These are phyloP conservation scores for Suncus etruscus DNA, from an alignment of 2,113 vertebrate genomes.

Conservation along the genomic window DNA sequence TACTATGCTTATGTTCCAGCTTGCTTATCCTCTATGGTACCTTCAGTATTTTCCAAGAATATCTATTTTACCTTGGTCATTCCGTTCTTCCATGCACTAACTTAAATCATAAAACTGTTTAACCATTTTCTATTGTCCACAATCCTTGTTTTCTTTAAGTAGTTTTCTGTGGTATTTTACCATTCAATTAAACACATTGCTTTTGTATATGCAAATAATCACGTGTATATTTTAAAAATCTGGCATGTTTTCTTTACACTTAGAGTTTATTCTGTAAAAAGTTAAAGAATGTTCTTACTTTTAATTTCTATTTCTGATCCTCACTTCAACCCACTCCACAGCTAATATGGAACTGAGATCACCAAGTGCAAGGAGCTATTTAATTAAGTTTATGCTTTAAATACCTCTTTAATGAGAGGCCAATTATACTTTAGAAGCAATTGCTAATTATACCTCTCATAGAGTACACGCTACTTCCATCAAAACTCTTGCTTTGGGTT, in stretches of 20 bases:
- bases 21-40: neutral
- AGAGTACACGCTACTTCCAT: neutral
- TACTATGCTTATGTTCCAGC: neutral
- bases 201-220: slow-evolving; percentile 4
- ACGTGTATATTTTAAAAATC: slow-evolving; percentile 1
- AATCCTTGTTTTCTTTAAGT: slow-evolving; percentile 15
- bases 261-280: neutral
- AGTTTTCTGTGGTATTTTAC: neutral
- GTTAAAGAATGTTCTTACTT: neutral
- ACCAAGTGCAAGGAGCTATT: neutral
- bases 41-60: neutral
- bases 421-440: neutral
- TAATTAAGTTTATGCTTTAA: neutral
- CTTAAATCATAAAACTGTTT: slow-evolving; percentile 27
- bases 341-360: neutral
- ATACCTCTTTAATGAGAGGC: slow-evolving; percentile 6
- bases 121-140: neutral
- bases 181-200: slow-evolving; percentile 15
- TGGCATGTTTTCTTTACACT: neutral
- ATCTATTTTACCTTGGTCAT: slow-evolving; percentile 38
- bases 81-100: neutral
- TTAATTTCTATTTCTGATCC: neutral
- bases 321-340: neutral
- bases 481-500: neutral
- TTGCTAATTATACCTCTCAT: neutral